Conservation (phyloP, 2,797 vertebrate genomes). For the Pangasius larnaudii region DNA sequence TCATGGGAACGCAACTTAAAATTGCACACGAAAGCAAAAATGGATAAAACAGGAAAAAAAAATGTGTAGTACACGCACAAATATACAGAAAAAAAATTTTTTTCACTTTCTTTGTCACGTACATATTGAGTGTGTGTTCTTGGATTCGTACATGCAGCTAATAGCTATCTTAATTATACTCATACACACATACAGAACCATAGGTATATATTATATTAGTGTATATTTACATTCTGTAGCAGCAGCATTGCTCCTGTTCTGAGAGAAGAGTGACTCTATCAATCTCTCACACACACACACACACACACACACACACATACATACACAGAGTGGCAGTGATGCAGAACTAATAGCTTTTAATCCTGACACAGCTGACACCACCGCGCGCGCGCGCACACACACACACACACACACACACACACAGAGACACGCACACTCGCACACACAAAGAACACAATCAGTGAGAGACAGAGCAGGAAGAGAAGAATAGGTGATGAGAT, state of each 20-base stretch:
- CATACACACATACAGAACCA: background rate
- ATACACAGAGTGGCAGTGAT: slow-evolving; percentile 75
- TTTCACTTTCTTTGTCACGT: background rate
- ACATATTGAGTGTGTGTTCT: background rate
- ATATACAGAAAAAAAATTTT: background rate
- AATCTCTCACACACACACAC: background rate
- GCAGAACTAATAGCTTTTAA: slow-evolving; percentile 87
- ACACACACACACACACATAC: slow-evolving; percentile 4
- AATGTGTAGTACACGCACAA: background rate
- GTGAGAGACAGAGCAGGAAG: slow-evolving; percentile 16
- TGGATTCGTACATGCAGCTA: background rate
- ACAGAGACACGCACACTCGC: background rate
- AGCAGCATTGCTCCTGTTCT: background rate
- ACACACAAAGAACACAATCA: slow-evolving; percentile 8
- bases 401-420: background rate
- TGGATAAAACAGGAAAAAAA: background rate
- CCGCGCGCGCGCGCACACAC: background rate
- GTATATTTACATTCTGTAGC: background rate
- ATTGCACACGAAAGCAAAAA: background rate
- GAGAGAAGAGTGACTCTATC: background rate
- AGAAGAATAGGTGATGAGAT: slow-evolving; percentile 6
- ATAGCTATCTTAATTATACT: background rate
- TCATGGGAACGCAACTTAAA: background rate
- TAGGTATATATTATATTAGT: background rate
- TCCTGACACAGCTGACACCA: slow-evolving; percentile 81